Percentiles rank a stretch among this genome's conserved stretches.
Evolutionary conservation across 37 sponge, comb jelly and placozoan genomes (phyloP).

Genomic region (Cliona cf. orientalis): DNA sequence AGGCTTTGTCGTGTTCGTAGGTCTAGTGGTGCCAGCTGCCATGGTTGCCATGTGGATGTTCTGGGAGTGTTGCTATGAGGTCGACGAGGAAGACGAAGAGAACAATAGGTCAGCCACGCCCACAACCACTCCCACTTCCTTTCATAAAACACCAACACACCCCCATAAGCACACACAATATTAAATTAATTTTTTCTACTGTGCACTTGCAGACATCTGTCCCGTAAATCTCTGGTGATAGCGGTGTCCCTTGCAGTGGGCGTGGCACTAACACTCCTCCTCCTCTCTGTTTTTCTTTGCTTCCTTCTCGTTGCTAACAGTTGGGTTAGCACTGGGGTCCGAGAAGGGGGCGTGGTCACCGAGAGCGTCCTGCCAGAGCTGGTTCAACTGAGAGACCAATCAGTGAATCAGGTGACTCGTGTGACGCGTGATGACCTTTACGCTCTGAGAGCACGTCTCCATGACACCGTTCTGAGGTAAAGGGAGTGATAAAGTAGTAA

Average conservation of each 20-base stretch:
- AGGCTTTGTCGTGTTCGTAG: constrained; percentile 56
- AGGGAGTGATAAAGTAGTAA: too few relatives aligned
- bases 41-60: constrained; percentile 42
- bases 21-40: constrained; percentile 37
- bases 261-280: constrained; percentile 8
- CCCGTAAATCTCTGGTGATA: constrained; percentile 10
- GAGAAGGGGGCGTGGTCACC: constrained; percentile 7
- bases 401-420: neutral
- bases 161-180: neutral
- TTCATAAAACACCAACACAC: neutral
- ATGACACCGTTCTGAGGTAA: neutral
- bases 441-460: too few relatives aligned
- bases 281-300: constrained; percentile 31
- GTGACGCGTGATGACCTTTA: neutral
- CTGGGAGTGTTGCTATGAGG: constrained; percentile 55
- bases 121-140: neutral
- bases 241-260: constrained; percentile 33
- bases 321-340: constrained; percentile 39
- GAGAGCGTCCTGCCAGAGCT: constrained; percentile 16
- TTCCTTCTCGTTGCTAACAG: constrained; percentile 51
- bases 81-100: constrained; percentile 32
- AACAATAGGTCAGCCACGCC: neutral
- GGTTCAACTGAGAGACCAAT: neutral
- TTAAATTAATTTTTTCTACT: neutral
- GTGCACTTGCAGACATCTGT: constrained; percentile 3